phyloP scores from a whole-genome alignment of 2,113 vertebrate genomes.

The Thermophis baileyi region DNA sequence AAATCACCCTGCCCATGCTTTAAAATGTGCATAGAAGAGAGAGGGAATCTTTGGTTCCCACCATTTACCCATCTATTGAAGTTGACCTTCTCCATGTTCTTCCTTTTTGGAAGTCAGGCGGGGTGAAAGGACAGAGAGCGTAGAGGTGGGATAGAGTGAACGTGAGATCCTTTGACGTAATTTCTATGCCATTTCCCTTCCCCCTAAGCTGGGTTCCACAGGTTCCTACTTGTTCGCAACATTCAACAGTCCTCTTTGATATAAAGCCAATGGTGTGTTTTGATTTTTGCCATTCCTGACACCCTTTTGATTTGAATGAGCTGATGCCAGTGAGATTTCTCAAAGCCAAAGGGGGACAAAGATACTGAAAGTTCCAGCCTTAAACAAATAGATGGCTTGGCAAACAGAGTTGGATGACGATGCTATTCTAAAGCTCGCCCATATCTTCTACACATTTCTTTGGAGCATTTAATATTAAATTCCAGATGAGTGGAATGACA shows the following conservation, averaged over 20 bases:
- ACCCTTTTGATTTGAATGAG: slow-evolving; percentile 4
- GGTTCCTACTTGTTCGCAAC: slow-evolving; percentile 4
- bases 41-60: neutral
- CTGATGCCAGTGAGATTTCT: neutral
- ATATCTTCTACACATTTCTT: neutral
- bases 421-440: neutral
- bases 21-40: neutral
- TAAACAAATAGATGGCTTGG: neutral
- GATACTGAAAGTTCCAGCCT: neutral
- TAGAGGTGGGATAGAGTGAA: neutral
- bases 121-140: no score
- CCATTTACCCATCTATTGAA: no score
- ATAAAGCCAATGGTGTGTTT: neutral
- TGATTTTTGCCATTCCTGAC: neutral
- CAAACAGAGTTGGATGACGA: rapidly evolving
- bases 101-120: neutral
- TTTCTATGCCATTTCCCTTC: neutral
- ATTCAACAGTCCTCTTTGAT: slow-evolving; percentile 7
- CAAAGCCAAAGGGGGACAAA: neutral
- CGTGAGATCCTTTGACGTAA: neutral
- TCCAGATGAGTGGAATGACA: neutral
- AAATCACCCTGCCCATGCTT: neutral
- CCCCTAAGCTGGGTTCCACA: neutral
- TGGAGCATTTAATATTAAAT: neutral
- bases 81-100: neutral